A percentile compares a stretch with the other conserved stretches of the same genome.
phyloP scores from a whole-genome alignment of 2,797 vertebrate species.

The Macropus fuliginosus region DNA sequence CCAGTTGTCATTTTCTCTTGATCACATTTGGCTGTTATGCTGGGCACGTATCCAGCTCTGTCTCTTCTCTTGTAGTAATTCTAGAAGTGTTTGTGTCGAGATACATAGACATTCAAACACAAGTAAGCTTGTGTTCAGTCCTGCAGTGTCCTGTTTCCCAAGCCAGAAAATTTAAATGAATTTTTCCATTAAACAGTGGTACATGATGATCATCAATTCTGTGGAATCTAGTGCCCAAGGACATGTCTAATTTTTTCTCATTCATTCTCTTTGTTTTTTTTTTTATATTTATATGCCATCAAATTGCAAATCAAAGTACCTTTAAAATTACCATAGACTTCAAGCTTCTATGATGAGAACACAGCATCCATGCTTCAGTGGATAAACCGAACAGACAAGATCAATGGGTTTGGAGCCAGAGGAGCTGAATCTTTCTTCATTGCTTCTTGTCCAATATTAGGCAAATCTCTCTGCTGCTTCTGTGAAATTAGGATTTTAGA shows the following conservation, averaged over 20 bases:
- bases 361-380: background rate
- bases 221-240: background rate
- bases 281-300: background rate
- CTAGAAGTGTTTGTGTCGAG: background rate
- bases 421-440: background rate
- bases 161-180: background rate
- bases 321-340: background rate
- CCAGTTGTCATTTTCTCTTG: background rate
- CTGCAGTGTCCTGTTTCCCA: background rate
- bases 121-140: background rate
- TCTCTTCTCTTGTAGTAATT: background rate
- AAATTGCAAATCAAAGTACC: background rate
- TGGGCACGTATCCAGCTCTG: background rate
- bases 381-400: background rate
- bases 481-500: background rate
- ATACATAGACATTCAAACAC: background rate
- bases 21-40: background rate
- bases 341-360: background rate
- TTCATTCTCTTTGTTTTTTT: background rate
- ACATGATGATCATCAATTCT: background rate
- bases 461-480: background rate
- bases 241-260: background rate
- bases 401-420: background rate
- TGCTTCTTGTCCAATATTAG: background rate
- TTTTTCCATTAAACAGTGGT: background rate